Base-by-base conservation (phyloP, 2,113 vertebrate species). In the Chamaea fasciata region DNA sequence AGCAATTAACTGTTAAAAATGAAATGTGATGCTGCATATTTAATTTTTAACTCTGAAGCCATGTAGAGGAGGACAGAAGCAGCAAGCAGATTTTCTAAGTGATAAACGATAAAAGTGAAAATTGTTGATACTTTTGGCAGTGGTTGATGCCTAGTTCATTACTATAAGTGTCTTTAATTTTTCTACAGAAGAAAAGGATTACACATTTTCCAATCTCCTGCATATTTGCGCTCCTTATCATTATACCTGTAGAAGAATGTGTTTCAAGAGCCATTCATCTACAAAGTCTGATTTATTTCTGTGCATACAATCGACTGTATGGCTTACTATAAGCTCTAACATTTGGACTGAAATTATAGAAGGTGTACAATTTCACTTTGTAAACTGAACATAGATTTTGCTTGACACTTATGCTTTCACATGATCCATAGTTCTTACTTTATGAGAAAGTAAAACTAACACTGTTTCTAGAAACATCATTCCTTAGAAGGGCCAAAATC, bases 1-100 rank as follows among this genome's bases (percentile, higher is more conserved):
- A 94, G 76, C 83, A 91, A 68, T 95, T 97, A 95, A 86, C 71
- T 88, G 64, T 86, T 95, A 71, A 79, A 90, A 82, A 87, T 89
- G 68, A 63, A 83, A 42, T 84, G 44, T 37, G 69, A 77, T 83
- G 35, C 41, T 91, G 17, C 15, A 13, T 62, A 83, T 79, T 91
- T 78, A 60, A 26, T 89, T 93, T 90, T 90, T 83, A 50, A 60
- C 31, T 73, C 64, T 80, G 77, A 87, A 93, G 81, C 52, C 15
- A 7, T 46, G 26, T 26, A 65, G 50, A 92, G 42, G 70, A 82
- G 79, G 55, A 55, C 35, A 88, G 30, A 88, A 86, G 17, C 56
- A 87, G 53, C 24, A 46, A 70, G 37, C 60, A 90, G n/a, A 68
- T 71, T 75, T 93, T 92, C 76, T 56, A 79, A 50, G 28, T 80